phyloP scores from a whole-genome alignment of 2,113 vertebrate species.

The Amblyornis subalaris region DNA sequence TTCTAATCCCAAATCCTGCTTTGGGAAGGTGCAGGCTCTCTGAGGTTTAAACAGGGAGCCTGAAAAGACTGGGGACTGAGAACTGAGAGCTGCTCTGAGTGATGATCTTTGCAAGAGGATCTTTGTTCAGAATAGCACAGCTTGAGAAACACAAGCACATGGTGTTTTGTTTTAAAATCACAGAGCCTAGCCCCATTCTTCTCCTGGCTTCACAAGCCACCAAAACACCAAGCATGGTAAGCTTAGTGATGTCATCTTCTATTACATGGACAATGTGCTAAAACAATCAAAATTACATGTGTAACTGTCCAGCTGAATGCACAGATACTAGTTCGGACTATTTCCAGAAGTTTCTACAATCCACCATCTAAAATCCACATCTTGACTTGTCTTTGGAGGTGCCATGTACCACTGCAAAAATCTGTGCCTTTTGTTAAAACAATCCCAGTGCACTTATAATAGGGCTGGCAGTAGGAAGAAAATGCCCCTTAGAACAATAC shows the following conservation, averaged over 20 bases:
- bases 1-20: background rate
- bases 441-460: background rate
- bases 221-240: background rate
- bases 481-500: constrained; percentile 13
- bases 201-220: background rate
- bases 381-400: background rate
- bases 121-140: background rate
- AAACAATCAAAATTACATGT: background rate
- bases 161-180: background rate
- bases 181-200: background rate
- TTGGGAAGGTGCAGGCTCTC: background rate
- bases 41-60: background rate
- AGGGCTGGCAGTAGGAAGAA: background rate
- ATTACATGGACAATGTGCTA: background rate
- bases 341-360: background rate
- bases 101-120: background rate
- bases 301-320: background rate
- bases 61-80: background rate
- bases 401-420: background rate
- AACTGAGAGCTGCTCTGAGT: background rate
- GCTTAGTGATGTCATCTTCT: background rate
- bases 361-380: background rate
- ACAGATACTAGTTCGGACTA: background rate
- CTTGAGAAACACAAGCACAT: background rate
- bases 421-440: background rate